These are phyloP conservation scores for Oegoconia quadripuncta DNA, from an alignment of 2,888 invertebrate genomes.

Conservation along the genomic window DNA sequence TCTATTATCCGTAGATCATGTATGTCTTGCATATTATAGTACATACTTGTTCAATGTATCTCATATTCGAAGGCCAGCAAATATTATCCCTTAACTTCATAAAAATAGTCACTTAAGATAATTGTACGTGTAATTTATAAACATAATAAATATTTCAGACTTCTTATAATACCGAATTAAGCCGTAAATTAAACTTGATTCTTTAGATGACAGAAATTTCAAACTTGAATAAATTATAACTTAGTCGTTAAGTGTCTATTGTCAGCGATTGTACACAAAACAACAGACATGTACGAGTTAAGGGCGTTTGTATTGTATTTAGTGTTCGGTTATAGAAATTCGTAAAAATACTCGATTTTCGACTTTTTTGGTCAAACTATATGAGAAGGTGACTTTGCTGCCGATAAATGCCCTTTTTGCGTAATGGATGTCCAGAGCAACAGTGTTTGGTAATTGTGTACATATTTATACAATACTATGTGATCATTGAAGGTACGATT, in stretches of 20 bases:
- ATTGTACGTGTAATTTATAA: constrained; percentile 32
- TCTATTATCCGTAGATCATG: not conserved
- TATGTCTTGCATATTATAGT: too few species aligned
- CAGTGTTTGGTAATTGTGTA: constrained; percentile 36
- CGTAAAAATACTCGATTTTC: too few species aligned
- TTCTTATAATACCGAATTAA: constrained; percentile 28
- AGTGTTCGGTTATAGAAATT: too few species aligned
- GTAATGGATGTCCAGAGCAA: constrained; percentile 7
- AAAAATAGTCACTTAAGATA: constrained; percentile 41
- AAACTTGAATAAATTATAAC: constrained; percentile 17
- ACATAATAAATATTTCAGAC: constrained; percentile 24
- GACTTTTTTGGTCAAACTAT: not conserved
- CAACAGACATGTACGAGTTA: not conserved
- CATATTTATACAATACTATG: constrained; percentile 35
- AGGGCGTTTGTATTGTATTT: not conserved
- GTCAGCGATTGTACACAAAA: not conserved
- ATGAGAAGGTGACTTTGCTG: not conserved
- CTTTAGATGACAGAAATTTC: too few species aligned
- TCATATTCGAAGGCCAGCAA: constrained; percentile 47
- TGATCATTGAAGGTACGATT: constrained; percentile 43
- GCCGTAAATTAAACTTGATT: too few species aligned
- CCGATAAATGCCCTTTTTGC: not conserved
- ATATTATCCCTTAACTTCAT: constrained; percentile 38
- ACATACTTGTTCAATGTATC: too few species aligned
- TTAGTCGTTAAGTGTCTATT: constrained; percentile 10